These are phyloP conservation scores for Muntiacus muntjak DNA, from an alignment of 2,113 vertebrate species.

Conservation along the genomic window DNA sequence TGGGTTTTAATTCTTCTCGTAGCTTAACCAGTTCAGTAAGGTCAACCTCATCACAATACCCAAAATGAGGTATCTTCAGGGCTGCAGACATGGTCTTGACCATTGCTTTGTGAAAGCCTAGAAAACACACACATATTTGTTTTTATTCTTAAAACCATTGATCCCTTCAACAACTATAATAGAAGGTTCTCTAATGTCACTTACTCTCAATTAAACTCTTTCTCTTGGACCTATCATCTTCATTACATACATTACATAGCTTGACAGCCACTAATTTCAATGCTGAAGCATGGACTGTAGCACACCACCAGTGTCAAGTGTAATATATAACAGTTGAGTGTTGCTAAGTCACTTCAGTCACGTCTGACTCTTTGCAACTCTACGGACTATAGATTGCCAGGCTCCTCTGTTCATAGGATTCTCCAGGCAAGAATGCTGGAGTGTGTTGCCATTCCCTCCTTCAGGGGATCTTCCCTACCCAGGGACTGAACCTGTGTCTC, in stretches of 20 bases:
- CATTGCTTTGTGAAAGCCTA: constrained; percentile 97
- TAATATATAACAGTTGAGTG: not conserved
- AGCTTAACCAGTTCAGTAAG: constrained; percentile 87
- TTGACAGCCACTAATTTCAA: not conserved
- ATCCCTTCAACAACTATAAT: not conserved
- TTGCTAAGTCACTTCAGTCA: not conserved
- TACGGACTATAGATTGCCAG: not conserved
- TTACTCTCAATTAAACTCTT: not conserved
- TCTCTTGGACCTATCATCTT: not conserved
- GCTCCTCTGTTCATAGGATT: not conserved
- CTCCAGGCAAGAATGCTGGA: not conserved
- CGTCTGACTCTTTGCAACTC: not conserved
- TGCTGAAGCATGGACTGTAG: not conserved
- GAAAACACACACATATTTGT: constrained; percentile 25
- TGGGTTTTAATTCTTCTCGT: constrained; percentile 84
- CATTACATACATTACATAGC: not conserved
- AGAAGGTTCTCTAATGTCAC: not conserved
- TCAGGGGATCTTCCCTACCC: not conserved
- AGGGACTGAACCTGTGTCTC: not conserved
- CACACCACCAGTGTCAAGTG: not conserved
- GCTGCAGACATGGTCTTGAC: constrained; percentile 94
- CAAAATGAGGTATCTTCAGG: constrained; percentile 95
- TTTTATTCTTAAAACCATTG: not conserved
- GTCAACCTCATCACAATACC: constrained; percentile 94
- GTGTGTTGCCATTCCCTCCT: not conserved